Evolutionary conservation across 2,888 invertebrate genomes (phyloP).

Genomic region (Mimumesa dahlbomi): DNA sequence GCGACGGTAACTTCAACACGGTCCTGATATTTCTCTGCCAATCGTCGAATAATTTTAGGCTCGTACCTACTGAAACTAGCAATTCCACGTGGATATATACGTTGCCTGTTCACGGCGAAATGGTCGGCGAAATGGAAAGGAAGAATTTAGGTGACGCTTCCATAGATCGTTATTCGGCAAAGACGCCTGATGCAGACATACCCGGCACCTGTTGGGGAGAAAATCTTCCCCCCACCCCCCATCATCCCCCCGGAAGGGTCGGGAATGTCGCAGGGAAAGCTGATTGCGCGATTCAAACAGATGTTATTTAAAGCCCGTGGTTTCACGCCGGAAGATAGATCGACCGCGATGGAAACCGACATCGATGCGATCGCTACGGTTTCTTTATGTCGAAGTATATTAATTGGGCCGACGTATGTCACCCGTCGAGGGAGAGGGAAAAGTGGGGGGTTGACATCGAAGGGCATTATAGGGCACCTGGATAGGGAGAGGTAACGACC

Average conservation of each 20-base stretch:
- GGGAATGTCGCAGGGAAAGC: background rate
- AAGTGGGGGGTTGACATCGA: background rate
- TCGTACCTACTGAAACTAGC: too few species aligned
- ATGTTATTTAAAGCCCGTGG: conserved; percentile 27
- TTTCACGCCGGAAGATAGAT: background rate
- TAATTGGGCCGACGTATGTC: conserved; percentile 12
- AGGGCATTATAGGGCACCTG: background rate
- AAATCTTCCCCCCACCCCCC: too few species aligned
- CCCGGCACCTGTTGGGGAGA: conserved; percentile 25
- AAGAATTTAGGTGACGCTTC: conserved; percentile 13
- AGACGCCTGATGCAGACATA: background rate
- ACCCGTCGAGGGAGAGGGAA: background rate
- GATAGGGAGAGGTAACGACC: too few species aligned
- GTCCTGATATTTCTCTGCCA: too few species aligned
- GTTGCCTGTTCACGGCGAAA: too few species aligned
- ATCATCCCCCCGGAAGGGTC: too few species aligned
- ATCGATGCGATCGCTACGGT: background rate
- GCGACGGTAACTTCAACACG: too few species aligned
- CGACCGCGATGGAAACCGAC: background rate
- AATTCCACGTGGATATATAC: too few species aligned
- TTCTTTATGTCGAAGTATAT: conserved; percentile 13
- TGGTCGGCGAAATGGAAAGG: too few species aligned
- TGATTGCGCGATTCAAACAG: conserved; percentile 23
- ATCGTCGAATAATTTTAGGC: too few species aligned
- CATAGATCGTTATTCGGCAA: background rate